These are phyloP conservation scores for Sclerodermus sp. DNA, from an alignment of 2,888 invertebrate genomes.

Conservation along the genomic window DNA sequence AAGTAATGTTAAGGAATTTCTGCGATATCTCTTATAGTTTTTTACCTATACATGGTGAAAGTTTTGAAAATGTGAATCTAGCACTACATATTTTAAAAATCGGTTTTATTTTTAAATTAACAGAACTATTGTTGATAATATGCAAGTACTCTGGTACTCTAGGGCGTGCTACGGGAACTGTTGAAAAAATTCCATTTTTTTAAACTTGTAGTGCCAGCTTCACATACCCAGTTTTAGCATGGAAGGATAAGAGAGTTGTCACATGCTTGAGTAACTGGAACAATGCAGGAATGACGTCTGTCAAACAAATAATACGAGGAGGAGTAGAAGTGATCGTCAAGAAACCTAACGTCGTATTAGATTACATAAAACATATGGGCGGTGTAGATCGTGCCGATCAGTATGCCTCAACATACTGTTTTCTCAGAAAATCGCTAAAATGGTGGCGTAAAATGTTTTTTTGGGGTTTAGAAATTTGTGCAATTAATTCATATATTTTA, in stretches of 20 bases:
- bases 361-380: slow-evolving; percentile 22
- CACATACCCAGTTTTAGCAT: too few species aligned
- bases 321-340: slow-evolving; percentile 13
- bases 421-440: slow-evolving; percentile 9
- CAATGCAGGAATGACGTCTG: slow-evolving; percentile 10
- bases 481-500: slow-evolving; percentile 25
- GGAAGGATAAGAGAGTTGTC: slow-evolving; percentile 16
- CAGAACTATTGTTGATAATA: too few species aligned
- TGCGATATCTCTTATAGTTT: too few species aligned
- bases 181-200: too few species aligned
- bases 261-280: slow-evolving; percentile 10
- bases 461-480: slow-evolving; percentile 26
- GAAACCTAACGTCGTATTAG: slow-evolving; percentile 14
- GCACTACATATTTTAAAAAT: too few species aligned
- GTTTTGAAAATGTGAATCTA: too few species aligned
- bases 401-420: slow-evolving; percentile 10
- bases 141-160: too few species aligned
- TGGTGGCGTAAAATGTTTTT: slow-evolving; percentile 27
- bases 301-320: slow-evolving; percentile 12
- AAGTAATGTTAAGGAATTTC: too few species aligned
- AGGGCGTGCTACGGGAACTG: too few species aligned
- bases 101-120: too few species aligned
- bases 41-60: too few species aligned
- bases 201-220: too few species aligned
- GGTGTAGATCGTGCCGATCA: slow-evolving; percentile 25